A percentile compares a stretch with the other conserved stretches of the same genome.
phyloP scores from a whole-genome alignment of 2,797 vertebrate genomes.

The Limnodromus scolopaceus region DNA sequence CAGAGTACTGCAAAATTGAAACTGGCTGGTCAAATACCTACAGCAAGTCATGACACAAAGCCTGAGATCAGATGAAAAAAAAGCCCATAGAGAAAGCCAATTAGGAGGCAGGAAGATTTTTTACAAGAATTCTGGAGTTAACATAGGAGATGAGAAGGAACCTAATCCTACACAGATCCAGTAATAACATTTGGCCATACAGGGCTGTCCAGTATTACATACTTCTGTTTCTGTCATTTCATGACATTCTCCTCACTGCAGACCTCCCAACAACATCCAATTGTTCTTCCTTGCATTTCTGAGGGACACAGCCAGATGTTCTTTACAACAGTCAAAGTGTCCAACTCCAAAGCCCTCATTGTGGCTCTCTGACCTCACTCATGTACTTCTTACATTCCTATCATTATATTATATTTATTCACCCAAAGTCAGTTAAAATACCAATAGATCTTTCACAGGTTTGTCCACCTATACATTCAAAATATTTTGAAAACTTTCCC shows the following conservation, averaged over 20 bases:
- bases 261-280: constrained; percentile 33
- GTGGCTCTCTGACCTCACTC: constrained; percentile 17
- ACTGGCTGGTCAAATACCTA: not conserved
- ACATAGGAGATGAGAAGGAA: not conserved
- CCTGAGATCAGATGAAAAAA: not conserved
- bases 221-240: not conserved
- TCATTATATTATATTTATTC: not conserved
- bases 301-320: no score
- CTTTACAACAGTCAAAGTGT: no score
- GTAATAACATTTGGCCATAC: not conserved
- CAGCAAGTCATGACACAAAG: not conserved
- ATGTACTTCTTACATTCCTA: not conserved
- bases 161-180: not conserved
- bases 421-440: not conserved
- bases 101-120: not conserved
- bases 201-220: not conserved
- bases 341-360: constrained; percentile 20
- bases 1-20: not conserved
- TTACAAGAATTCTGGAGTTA: not conserved
- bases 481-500: not conserved
- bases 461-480: not conserved
- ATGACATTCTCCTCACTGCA: not conserved
- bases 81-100: not conserved
- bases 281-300: constrained; percentile 42
- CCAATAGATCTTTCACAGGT: not conserved